Evolutionary conservation across 1,140 invertebrate species (phyloP).

Genomic region (Luehdorfia chinensis): DNA sequence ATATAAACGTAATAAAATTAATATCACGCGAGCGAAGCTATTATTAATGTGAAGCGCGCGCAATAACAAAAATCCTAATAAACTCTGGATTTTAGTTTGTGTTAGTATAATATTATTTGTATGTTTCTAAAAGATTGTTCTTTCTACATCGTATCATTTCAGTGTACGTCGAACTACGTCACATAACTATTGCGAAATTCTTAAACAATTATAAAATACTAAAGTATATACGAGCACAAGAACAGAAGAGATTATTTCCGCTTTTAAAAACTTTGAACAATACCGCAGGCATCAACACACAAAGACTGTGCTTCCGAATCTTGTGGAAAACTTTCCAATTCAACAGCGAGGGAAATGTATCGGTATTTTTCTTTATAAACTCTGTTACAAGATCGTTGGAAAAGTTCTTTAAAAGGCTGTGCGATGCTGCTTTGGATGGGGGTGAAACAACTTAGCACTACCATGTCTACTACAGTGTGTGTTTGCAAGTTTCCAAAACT

Average conservation of each 20-base stretch:
- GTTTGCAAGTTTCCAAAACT: no score
- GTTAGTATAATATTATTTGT: no score
- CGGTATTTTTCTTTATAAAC: slow-evolving; percentile 40
- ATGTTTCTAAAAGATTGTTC: no score
- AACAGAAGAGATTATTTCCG: slow-evolving; percentile 1
- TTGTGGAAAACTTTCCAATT: slow-evolving; percentile 14
- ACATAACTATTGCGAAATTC: no score
- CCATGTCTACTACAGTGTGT: neutral
- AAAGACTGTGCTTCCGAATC: slow-evolving; percentile 15
- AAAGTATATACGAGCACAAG: neutral
- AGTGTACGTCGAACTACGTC: no score
- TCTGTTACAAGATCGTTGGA: slow-evolving; percentile 32
- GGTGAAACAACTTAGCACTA: slow-evolving; percentile 6
- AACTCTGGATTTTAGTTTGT: no score
- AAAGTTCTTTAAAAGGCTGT: slow-evolving; percentile 33
- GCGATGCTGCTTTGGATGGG: slow-evolving; percentile 13
- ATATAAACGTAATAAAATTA: no score
- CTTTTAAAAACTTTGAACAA: slow-evolving; percentile 5
- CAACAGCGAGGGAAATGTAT: slow-evolving; percentile 26
- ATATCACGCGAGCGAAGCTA: no score
- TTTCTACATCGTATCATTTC: no score
- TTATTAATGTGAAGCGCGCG: no score
- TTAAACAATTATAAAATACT: no score
- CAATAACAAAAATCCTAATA: no score
- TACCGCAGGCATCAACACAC: slow-evolving; percentile 10